Evolutionary conservation across 1,140 invertebrate species (phyloP), one percentile per base, ranked within the genome.

Genomic region (Ditylenchus dipsaci): DNA sequence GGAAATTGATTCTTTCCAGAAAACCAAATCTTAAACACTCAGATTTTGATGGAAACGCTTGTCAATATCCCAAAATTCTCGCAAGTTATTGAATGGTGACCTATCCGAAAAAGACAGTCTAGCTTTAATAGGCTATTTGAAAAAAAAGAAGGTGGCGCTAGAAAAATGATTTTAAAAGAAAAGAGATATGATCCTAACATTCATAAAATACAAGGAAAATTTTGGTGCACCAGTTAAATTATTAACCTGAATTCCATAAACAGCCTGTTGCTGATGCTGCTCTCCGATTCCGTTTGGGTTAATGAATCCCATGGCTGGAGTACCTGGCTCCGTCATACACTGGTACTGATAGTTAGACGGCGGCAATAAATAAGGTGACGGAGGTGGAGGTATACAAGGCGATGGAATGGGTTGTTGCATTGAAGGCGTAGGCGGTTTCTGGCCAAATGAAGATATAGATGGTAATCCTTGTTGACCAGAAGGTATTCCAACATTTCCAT

Each of bases 381-480:
- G 33, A 53, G 49, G 49, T 1, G 49, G 49, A 53, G 49, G 49
- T 26, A 53, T 53, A 26, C 49, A 53, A 19, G 49, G 49, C 3
- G 49, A 53, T 3, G 33, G 33, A 11, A 38, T 38, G 15, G 49
- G 49, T 15, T n/a, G n/a, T n/a, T 53, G 49, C 49, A 53, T 53
- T 3, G n/a, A 38, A 38, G 33, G 49, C 8, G n/a, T 53, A 53
- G n/a, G n/a, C 15, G n/a, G 49, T 26, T 53, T 19, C 15, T 53
- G 49, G 1, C 49, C 49, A 17, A 53, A 53, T 5, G 49, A 19
- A 19, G 49, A 53, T 21, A 53, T 53, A 8, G 49, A 26, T 7
- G 49, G 49, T 53, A 53, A 15, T 5, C n/a, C 49, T 53, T 53
- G 49, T 53, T 53, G 49, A n/a, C n/a, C n/a, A n/a, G n/a, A n/a